Evolutionary conservation across 1,140 invertebrate genomes (phyloP).

Genomic region (Zaprionus ghesquierei): DNA sequence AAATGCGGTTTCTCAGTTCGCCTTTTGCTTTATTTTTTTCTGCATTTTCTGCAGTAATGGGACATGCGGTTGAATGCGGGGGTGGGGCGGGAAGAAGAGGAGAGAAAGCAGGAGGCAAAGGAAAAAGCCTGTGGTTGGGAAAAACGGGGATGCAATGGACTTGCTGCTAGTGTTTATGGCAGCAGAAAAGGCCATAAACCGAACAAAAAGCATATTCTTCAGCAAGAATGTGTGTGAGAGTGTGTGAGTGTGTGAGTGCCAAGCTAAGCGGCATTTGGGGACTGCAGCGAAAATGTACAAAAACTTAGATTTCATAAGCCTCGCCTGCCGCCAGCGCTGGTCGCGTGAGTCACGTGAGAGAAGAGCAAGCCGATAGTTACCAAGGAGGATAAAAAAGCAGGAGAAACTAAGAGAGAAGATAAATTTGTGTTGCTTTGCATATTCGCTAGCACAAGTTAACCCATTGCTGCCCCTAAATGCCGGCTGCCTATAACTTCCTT

Average conservation of each 20-base stretch:
- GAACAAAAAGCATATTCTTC: conserved; percentile 73
- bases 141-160: neutral
- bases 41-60: conserved; percentile 52
- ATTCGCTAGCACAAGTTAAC: neutral
- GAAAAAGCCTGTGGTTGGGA: too few species aligned
- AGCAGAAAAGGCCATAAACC: conserved; percentile 78
- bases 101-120: neutral
- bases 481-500: conserved; percentile 6
- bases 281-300: conserved; percentile 63
- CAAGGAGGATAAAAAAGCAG: neutral
- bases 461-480: neutral
- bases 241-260: conserved; percentile 36
- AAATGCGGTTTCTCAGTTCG: conserved; percentile 68
- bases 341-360: conserved; percentile 32
- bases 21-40: conserved; percentile 48
- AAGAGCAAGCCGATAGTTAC: neutral
- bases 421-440: neutral
- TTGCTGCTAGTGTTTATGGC: conserved; percentile 68
- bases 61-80: neutral
- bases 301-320: conserved; percentile 68
- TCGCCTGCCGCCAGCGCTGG: conserved; percentile 45
- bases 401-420: neutral
- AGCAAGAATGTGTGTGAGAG: neutral
- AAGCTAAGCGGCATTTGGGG: conserved; percentile 69
- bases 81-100: neutral